phyloP scores from a whole-genome alignment of 1,140 invertebrate species.

The Ctenoplectra terminalis region DNA sequence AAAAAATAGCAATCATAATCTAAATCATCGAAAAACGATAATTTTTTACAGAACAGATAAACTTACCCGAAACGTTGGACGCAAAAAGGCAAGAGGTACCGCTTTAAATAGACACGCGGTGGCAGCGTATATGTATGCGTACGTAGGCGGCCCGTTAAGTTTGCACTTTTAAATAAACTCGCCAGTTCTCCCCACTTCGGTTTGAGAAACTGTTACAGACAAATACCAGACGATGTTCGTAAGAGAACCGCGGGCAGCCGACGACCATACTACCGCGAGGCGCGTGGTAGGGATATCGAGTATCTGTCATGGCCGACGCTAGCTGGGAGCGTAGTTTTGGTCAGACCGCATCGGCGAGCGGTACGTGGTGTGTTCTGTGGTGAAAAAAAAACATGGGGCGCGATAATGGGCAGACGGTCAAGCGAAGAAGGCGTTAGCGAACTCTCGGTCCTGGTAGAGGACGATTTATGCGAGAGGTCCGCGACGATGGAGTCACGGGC shows the following conservation, averaged over 20 bases:
- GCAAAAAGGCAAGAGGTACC: not conserved
- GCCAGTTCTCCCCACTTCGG: constrained; percentile 14
- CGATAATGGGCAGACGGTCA: constrained; percentile 73
- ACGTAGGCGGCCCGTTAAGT: not conserved
- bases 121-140: not conserved
- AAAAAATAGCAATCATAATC: not conserved
- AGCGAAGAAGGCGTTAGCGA: constrained; percentile 70
- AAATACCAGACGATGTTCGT: constrained; percentile 27
- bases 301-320: constrained; percentile 60
- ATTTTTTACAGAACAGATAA: not conserved
- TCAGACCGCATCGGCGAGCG: constrained; percentile 40
- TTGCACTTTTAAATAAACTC: constrained; percentile 47
- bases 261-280: not conserved
- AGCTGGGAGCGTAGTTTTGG: constrained; percentile 55
- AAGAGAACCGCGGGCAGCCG: constrained; percentile 21
- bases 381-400: constrained; percentile 68
- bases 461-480: constrained; percentile 67
- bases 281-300: constrained; percentile 39
- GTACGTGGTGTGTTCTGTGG: constrained; percentile 24
- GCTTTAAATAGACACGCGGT: constrained; percentile 26
- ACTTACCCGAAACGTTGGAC: not conserved
- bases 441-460: constrained; percentile 70
- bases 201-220: constrained; percentile 29
- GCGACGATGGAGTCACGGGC: constrained; percentile 78
- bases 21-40: not conserved